Base-by-base conservation (phyloP, 2,797 vertebrate species). In the Cossypha caffra region DNA sequence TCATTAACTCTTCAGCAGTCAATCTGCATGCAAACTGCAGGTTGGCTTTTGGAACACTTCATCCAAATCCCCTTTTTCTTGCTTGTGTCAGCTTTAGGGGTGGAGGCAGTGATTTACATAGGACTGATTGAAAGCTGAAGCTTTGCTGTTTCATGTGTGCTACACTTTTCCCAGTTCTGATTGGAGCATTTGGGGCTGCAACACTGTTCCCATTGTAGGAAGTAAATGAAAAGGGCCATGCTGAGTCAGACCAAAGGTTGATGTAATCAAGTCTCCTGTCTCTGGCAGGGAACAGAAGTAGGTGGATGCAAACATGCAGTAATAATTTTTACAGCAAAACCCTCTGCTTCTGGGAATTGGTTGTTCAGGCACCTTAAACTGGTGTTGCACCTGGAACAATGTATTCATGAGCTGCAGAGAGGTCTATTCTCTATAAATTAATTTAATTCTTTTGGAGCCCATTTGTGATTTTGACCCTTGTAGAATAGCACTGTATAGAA, bases 231-330 rank as follows among this genome's bases (percentile, higher is more conserved):
- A 88, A 86, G 35, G 54, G 31, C 69, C 33, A 8, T 10, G 40
- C 78, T 82, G 68, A 90, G 78, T 88, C 79, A 73, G 76, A 79
- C 54, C 75, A 91, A 82, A 64, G 75, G 54, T 29, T 88, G 78
- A 82, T 87, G 35, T 73, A 54, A 79, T 85, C 7, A 24, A 87
- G n/a, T 68, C 37, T 81, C 78, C 62, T 78, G 71, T 72, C 50
- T 85, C 50, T 79, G 88, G 55, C 78, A 93, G 64, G 43, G 64
- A 58, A 55, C 64, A 93, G 78, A 82, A 95, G 77, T 80, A 72
- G 77, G 81, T 59, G 86, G 75, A 82, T 79, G 88, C 79, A 79
- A 92, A 79, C 86, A 43, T 35, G 20, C 11, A 43, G 42, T 38
- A 23, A 58, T 85, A 15, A 37, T 55, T 91, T 35, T 52, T 54